Percentiles rank a stretch among this genome's conserved stretches.
Conservation (phyloP, 2,797 vertebrate genomes). For the Morelia viridis region DNA sequence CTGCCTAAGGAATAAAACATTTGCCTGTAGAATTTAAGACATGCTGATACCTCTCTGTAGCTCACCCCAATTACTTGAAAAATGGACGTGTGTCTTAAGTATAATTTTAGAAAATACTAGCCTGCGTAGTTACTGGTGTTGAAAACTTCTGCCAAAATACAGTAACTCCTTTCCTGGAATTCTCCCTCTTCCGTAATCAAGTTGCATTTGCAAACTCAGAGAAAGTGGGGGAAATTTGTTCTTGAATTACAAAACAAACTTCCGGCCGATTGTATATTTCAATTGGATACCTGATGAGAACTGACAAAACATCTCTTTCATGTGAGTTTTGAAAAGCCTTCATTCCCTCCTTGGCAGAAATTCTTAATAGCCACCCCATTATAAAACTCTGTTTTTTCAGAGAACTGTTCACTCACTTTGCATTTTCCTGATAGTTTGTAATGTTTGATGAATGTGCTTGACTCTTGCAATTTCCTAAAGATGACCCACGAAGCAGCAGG, state of each 20-base stretch:
- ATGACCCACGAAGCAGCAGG: background rate
- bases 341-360: background rate
- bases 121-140: constrained; percentile 4
- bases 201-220: constrained; percentile 12
- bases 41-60: background rate
- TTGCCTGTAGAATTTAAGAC: background rate
- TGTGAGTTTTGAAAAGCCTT: constrained; percentile 1
- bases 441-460: constrained; percentile 43
- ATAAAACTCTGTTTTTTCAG: constrained; percentile 32
- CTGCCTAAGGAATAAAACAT: background rate
- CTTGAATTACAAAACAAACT: constrained; percentile 53
- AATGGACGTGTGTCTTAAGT: background rate
- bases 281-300: constrained; percentile 45
- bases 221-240: constrained; percentile 23
- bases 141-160: background rate
- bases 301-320: constrained; percentile 47
- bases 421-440: constrained; percentile 47
- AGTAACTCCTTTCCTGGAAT: background rate
- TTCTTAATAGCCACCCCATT: constrained; percentile 51
- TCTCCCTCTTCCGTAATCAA: background rate
- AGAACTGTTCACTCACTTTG: background rate
- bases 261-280: constrained; percentile 35
- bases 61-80: background rate
- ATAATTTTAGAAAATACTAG: background rate
- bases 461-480: constrained; percentile 10